Evolutionary conservation across 2,888 invertebrate genomes (phyloP), one percentile per base, ranked within the genome.

Genomic region (Troglohyphantes excavatus): DNA sequence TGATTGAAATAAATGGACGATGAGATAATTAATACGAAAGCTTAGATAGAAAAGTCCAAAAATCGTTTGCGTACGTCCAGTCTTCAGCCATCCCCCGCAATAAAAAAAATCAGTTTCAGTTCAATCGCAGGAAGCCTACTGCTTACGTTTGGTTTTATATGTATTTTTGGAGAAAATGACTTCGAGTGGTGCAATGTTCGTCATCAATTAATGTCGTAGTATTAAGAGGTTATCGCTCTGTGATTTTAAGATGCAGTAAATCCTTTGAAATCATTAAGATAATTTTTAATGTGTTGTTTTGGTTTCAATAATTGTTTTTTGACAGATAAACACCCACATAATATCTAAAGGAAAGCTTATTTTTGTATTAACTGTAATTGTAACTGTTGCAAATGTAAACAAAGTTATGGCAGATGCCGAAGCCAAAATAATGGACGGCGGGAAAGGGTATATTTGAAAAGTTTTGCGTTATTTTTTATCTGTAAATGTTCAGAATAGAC

Each of bases 141-240:
- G 79, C 87, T 88, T 88, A 88, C 75, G 82, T 82, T 81, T 87
- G 19, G 81, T 79, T 29, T 72, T 46, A 43, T 19, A 78, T 68
- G 68, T 68, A 68, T 39, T 26, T 73, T 43, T 46, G 23, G 33
- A 73, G 11, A 70, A 19, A 9, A 19, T 65, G 53, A 46, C 46
- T 26, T 81, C 46, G 19, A 27, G 27, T 68, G 67, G 81, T 68
- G 67, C 39, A 68, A 81, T 53, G 5, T 33, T 53, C 21, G 61
- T 53, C 61, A 76, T 27, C 27, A 59, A 27, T 19, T 46, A 21
- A 23, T 72, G 26, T 27, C 27, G 46, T 21, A 23, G 13, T n/a
- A 23, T 11, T n/a, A 46, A 72, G 46, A 46, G 46, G 39, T 23
- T 26, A 46, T n/a, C 46, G 2, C 26, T 19, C 2, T 6, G 19